Evolutionary conservation across 2,888 invertebrate species (phyloP), one percentile per base, ranked within the genome.

Genomic region (Bimastos eiseni): DNA sequence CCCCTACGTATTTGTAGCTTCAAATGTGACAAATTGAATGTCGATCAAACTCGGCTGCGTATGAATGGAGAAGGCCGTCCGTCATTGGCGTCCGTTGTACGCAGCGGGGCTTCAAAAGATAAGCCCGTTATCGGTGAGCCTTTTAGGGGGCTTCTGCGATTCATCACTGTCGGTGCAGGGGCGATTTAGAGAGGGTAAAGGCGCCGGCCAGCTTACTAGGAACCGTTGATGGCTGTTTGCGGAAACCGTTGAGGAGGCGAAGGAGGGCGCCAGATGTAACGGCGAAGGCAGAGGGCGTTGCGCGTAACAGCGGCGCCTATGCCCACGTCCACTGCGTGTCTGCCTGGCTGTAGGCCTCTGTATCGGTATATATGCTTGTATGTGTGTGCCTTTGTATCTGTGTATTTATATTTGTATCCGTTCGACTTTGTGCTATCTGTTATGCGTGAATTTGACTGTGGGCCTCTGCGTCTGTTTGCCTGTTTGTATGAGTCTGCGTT

Each of bases 121-220:
- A 70, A 70, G 70, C 5, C 70, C 70, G 70, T 70, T 70, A 70
- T 70, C 70, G 70, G 70, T 70, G 70, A n/a, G 30, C 70, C 70
- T n/a, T 70, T 30, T 70, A 70, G 70, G 70, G 49, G 70, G 70
- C 70, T n/a, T 70, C 70, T 70, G 70, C 70, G 70, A 70, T 70
- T n/a, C 70, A 70, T 70, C 70, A 70, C 70, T 70, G 70, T 70
- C 70, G 30, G n/a, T 3, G 70, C 70, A 70, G 70, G 70, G 70
- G 70, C 70, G 70, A 70, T 70, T 70, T 70, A 70, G 70, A 70
- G 70, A 70, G 70, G 70, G 70, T 70, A 70, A 70, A 70, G 70
- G 70, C n/a, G 70, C 70, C 55, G 70, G 70, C 70, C 30, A 11
- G 70, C 30, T 70, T 70, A 70, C 70, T 70, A 70, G 70, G 70